Percentiles rank a stretch among this genome's conserved stretches.
Evolutionary conservation across 1,140 invertebrate species (phyloP).

Genomic region (Formica selysi): DNA sequence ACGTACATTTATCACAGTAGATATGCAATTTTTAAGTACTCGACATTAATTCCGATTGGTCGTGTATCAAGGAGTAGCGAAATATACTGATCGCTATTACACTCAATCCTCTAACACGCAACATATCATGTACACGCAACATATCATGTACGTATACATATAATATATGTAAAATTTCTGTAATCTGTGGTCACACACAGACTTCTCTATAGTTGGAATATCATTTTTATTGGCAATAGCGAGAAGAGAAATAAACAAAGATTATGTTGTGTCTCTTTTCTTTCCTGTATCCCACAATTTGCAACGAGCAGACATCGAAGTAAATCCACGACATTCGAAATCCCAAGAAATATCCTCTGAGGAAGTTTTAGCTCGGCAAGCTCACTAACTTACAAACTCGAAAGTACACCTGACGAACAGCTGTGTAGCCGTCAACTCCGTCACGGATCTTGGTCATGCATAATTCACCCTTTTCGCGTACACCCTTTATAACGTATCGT

Average conservation of each 20-base stretch:
- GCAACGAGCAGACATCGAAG: neutral
- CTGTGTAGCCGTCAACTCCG: conserved; percentile 71
- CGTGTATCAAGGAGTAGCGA: neutral
- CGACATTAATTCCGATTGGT: conserved; percentile 7
- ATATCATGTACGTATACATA: no score
- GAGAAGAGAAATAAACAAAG: neutral
- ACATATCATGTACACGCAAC: neutral
- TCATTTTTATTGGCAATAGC: neutral
- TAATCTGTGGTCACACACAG: no score
- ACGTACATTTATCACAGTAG: conserved; percentile 7
- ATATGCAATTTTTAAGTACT: neutral
- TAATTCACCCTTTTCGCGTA: conserved; percentile 41
- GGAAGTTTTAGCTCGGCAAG: conserved; percentile 8
- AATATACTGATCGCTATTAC: neutral
- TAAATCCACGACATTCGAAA: neutral
- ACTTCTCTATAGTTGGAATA: no score
- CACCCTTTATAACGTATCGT: conserved; percentile 17
- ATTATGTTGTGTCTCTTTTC: neutral
- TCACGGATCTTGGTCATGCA: conserved; percentile 62
- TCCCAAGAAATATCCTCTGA: neutral
- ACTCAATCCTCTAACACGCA: neutral
- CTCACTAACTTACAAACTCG: neutral
- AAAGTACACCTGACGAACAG: conserved; percentile 74
- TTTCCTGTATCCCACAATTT: neutral
- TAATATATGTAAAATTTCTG: neutral